Evolutionary conservation across 37 sponge, comb jelly and placozoan species (phyloP).

Genomic region (Crambe crambe): DNA sequence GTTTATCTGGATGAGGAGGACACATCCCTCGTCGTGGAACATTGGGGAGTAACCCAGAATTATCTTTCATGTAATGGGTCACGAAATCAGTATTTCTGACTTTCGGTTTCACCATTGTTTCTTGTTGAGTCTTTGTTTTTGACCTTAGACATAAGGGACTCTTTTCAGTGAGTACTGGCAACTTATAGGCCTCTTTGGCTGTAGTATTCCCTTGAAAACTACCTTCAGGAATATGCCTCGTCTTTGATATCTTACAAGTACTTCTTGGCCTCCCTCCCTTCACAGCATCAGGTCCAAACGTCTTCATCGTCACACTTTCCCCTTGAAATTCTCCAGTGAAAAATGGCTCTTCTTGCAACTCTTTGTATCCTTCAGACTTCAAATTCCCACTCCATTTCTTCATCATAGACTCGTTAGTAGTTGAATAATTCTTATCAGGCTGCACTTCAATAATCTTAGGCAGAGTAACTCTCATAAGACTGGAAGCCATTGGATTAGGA

Average conservation of each 20-base stretch:
- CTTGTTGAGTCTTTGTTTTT: not conserved
- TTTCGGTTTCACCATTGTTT: not conserved
- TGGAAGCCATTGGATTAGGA: not conserved
- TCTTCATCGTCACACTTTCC: slow-evolving; percentile 5
- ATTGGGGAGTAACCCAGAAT: not conserved
- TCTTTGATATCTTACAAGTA: not conserved
- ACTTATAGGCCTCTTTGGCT: not conserved
- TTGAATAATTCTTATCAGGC: not conserved
- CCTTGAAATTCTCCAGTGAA: slow-evolving; percentile 7
- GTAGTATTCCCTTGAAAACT: not conserved
- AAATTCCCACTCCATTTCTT: slow-evolving; percentile 8
- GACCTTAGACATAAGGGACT: not conserved
- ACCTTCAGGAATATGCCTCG: not conserved
- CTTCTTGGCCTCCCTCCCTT: not conserved
- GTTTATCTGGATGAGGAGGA: not conserved
- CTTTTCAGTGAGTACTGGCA: not conserved
- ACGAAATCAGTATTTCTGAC: not conserved
- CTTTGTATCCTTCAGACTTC: not conserved
- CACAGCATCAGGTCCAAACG: not conserved
- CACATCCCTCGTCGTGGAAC: not conserved
- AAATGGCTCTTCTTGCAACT: not conserved
- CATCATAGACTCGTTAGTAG: not conserved
- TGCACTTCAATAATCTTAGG: not conserved
- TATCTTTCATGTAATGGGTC: not conserved
- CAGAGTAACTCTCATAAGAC: not conserved